Evolutionary conservation across 2,888 invertebrate genomes (phyloP), one percentile per base, ranked within the genome.

Genomic region (Melitaea athalia): DNA sequence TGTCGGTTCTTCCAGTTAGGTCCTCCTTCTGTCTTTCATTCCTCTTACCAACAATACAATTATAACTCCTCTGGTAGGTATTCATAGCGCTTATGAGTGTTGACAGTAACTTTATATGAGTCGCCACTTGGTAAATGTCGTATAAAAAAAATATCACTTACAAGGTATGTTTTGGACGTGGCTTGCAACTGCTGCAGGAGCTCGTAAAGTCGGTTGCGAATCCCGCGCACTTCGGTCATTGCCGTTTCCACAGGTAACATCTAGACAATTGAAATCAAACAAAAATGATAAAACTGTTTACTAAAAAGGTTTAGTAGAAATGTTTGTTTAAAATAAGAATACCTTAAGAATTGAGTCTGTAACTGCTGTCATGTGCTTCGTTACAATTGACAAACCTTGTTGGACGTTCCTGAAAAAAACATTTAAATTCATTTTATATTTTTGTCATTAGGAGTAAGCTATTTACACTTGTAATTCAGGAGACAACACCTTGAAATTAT

Each of bases 281-380:
- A 31, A 57, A 24, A 24, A 24, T 24, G 4, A 38, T 38, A 63
- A 24, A 12, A 33, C 33, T n/a, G n/a, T n/a, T n/a, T n/a, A n/a
- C n/a, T n/a, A n/a, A n/a, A n/a, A n/a, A n/a, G n/a, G n/a, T n/a
- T n/a, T n/a, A n/a, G n/a, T n/a, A n/a, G n/a, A n/a, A n/a, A n/a
- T n/a, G 38, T 38, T 38, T 38, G 38, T 38, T 38, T 3, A 38
- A 24, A 38, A 38, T 38, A 38, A 0, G n/a, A n/a, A 8, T 62
- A 95, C 96, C 94, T 95, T 95, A 43, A 95, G 86, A 15, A 96
- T 85, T 33, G 95, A 91, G 76, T 96, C 95, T 12, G 95, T 94
- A 3, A 94, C 89, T 6, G 90, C 81, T 5, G 95, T 86, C 68
- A 95, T 87, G 68, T 94, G 94, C 72, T 93, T 94, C 0, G 94